A percentile compares a stretch with the other conserved stretches of the same genome.
Evolutionary conservation across 1,140 invertebrate species (phyloP).

Genomic region (Archivesica marissinica): DNA sequence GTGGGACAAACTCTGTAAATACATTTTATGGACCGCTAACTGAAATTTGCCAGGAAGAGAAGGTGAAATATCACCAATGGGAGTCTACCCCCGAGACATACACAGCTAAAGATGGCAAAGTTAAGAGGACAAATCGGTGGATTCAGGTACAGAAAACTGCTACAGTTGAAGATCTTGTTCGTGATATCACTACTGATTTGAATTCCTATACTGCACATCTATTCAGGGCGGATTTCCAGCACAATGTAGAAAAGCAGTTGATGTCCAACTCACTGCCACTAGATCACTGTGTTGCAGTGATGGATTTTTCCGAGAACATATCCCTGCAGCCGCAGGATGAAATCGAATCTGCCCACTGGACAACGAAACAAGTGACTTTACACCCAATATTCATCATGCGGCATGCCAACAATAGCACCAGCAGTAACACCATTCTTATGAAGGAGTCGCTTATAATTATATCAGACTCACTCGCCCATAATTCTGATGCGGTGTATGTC

Average conservation of each 20-base stretch:
- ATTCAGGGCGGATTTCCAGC: constrained; percentile 32
- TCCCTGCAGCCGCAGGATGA: constrained; percentile 45
- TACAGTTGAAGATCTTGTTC: not conserved
- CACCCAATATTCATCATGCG: constrained; percentile 32
- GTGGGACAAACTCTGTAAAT: not conserved
- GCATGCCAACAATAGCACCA: constrained; percentile 21
- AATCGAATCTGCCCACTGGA: constrained; percentile 51
- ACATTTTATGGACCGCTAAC: constrained; percentile 21
- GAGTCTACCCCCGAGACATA: constrained; percentile 43
- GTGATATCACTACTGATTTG: not conserved
- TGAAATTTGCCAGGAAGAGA: not conserved
- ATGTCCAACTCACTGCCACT: constrained; percentile 14
- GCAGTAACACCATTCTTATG: not conserved
- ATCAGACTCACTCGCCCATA: constrained; percentile 41
- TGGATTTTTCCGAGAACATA: constrained; percentile 51
- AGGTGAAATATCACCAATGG: constrained; percentile 54
- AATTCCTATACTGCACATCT: constrained; percentile 7
- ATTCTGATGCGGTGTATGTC: constrained; percentile 21
- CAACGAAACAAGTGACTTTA: constrained; percentile 49
- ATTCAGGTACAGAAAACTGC: constrained; percentile 13
- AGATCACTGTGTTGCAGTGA: constrained; percentile 32
- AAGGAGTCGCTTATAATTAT: constrained; percentile 48
- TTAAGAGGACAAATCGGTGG: constrained; percentile 1
- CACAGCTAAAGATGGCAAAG: not conserved
- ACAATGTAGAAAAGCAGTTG: constrained; percentile 20